phyloP scores from a whole-genome alignment of 2,797 vertebrate genomes.

The Remorina albescens region DNA sequence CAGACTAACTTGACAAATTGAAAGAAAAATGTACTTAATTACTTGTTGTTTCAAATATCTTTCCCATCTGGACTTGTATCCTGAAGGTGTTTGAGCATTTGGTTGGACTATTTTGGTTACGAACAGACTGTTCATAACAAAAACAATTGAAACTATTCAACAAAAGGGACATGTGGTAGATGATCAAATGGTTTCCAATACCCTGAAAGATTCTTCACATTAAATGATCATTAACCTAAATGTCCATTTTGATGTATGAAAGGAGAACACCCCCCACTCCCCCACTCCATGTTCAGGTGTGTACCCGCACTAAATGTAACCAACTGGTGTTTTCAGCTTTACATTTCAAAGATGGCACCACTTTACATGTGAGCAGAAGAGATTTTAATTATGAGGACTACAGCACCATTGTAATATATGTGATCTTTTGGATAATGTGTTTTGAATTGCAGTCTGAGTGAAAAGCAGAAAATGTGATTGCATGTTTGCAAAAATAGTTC shows the following conservation, averaged over 20 bases:
- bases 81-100: neutral
- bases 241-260: neutral
- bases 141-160: neutral
- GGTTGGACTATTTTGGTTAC: neutral
- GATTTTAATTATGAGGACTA: neutral
- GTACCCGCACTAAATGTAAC: neutral
- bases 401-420: neutral
- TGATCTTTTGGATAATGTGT: conserved; percentile 7
- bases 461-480: conserved; percentile 17
- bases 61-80: neutral
- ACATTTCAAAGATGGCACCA: conserved; percentile 2
- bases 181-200: neutral
- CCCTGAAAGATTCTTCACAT: neutral
- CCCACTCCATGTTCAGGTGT: neutral
- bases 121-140: neutral
- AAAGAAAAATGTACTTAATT: neutral
- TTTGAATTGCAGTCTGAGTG: conserved; percentile 3
- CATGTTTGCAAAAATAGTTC: neutral
- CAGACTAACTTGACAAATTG: neutral
- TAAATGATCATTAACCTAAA: neutral
- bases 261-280: neutral
- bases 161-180: neutral
- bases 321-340: neutral
- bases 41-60: neutral
- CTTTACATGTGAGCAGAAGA: neutral